These are phyloP conservation scores for Pyrrhia umbra DNA, from an alignment of 2,888 invertebrate genomes.

Conservation along the genomic window DNA sequence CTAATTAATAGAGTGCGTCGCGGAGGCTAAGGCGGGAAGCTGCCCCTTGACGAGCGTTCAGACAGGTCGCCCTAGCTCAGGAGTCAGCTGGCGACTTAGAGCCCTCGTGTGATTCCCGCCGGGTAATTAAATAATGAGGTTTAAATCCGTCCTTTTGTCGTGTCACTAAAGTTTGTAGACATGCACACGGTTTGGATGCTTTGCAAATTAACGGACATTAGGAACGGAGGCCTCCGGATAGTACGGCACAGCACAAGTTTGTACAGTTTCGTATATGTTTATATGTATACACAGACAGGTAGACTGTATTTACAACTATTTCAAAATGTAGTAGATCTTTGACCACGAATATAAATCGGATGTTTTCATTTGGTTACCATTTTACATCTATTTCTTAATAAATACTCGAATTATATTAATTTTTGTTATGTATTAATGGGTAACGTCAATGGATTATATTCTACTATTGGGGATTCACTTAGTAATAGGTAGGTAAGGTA, in stretches of 20 bases:
- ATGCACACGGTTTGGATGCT: conserved; percentile 41
- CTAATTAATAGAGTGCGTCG: conserved; percentile 83
- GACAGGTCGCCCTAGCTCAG: conserved; percentile 75
- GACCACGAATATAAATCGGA: too few relatives aligned
- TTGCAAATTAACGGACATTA: conserved; percentile 52
- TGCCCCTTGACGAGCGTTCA: conserved; percentile 77
- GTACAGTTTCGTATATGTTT: background rate
- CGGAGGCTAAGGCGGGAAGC: conserved; percentile 71
- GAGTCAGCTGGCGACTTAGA: conserved; percentile 74
- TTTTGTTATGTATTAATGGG: too few relatives aligned
- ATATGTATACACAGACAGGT: background rate
- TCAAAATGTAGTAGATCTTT: too few relatives aligned
- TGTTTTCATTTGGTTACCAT: too few relatives aligned
- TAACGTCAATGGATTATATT: too few relatives aligned
- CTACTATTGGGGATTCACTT: too few relatives aligned
- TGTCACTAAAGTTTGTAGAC: conserved; percentile 58
- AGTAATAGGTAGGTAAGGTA: too few relatives aligned
- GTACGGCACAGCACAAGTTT: conserved; percentile 2
- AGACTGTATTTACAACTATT: background rate
- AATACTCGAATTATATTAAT: too few relatives aligned
- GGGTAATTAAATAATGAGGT: conserved; percentile 85
- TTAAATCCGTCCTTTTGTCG: conserved; percentile 76
- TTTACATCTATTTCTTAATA: too few relatives aligned
- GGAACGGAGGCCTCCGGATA: conserved; percentile 14
- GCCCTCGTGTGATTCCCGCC: conserved; percentile 77